These are phyloP conservation scores for Garrulus glandarius DNA, from an alignment of 2,797 vertebrate species.

Conservation along the genomic window DNA sequence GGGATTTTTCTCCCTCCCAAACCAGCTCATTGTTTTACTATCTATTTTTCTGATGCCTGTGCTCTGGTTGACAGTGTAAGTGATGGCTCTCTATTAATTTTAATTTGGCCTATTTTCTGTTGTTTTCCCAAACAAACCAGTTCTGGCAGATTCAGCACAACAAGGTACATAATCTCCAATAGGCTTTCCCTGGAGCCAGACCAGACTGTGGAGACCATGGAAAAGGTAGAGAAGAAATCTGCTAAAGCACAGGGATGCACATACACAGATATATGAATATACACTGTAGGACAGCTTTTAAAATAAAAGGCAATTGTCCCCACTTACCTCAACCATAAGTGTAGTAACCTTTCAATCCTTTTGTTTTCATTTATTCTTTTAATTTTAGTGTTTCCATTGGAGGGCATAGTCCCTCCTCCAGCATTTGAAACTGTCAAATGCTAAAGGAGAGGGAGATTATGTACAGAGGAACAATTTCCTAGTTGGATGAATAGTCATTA, in stretches of 20 bases:
- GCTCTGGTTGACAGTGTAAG: neutral
- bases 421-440: neutral
- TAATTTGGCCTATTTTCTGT: neutral
- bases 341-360: neutral
- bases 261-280: neutral
- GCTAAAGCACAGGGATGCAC: neutral
- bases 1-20: neutral
- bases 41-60: neutral
- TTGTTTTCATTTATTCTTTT: neutral
- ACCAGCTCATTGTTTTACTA: neutral
- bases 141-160: neutral
- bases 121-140: neutral
- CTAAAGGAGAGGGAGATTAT: neutral
- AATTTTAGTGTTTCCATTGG: neutral
- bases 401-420: neutral
- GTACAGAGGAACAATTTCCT: neutral
- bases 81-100: neutral
- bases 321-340: neutral
- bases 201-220: neutral
- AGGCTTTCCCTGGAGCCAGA: neutral
- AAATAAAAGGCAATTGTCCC: neutral
- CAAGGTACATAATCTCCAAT: neutral
- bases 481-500: neutral
- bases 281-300: neutral
- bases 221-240: neutral